A percentile compares a stretch with the other conserved stretches of the same genome.
These are phyloP conservation scores for Vidua chalybeata DNA, from an alignment of 2,113 vertebrate species.

Conservation along the genomic window DNA sequence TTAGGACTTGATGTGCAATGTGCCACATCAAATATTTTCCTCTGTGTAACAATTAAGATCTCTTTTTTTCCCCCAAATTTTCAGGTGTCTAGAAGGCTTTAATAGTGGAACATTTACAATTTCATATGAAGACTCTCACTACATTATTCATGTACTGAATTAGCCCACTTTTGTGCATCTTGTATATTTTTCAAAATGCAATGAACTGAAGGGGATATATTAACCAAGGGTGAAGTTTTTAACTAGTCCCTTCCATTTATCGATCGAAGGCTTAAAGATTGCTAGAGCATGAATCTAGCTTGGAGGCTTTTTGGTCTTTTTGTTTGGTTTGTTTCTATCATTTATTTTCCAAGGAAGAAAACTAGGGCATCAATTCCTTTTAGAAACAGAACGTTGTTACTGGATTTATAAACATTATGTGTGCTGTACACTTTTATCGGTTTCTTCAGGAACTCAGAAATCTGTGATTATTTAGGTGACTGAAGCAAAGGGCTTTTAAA, in stretches of 20 bases:
- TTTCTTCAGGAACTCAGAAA: neutral
- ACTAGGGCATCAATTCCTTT: neutral
- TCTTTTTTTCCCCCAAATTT: neutral
- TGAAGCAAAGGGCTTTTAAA: neutral
- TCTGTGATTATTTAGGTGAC: neutral
- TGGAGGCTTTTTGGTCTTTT: constrained; percentile 1
- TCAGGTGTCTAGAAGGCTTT: neutral
- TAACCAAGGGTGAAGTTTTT: neutral
- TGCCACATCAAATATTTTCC: neutral
- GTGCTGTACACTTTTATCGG: neutral
- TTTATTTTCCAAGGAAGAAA: neutral
- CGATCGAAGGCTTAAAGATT: neutral
- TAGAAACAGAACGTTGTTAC: neutral
- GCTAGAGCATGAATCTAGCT: neutral
- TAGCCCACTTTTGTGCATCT: neutral
- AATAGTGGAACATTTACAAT: neutral
- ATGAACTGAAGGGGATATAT: neutral
- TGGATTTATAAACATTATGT: neutral
- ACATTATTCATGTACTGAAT: neutral
- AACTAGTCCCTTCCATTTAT: neutral
- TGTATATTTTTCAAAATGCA: neutral
- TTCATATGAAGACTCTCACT: neutral
- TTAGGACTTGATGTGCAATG: neutral
- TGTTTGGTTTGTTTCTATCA: neutral
- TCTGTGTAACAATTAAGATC: neutral